phyloP scores from a whole-genome alignment of 2,113 vertebrate species.

The Columba janthina region DNA sequence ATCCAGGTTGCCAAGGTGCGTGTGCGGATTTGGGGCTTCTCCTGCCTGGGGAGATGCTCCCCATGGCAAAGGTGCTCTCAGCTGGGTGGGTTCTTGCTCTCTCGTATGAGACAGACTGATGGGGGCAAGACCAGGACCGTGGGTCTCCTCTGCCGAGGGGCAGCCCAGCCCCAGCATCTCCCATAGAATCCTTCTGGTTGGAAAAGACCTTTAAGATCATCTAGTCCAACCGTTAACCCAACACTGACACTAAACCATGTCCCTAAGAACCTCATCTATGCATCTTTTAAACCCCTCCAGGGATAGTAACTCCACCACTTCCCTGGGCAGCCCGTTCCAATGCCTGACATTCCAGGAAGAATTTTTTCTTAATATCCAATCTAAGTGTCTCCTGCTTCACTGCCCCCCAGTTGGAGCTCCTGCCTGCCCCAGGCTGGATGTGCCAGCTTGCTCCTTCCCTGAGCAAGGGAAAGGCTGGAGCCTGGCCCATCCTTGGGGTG shows the following conservation, averaged over 20 bases:
- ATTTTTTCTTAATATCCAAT: too few relatives aligned
- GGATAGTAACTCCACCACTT: too few relatives aligned
- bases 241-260: too few relatives aligned
- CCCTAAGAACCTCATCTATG: too few relatives aligned
- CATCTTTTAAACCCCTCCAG: too few relatives aligned
- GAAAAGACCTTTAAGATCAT: too few relatives aligned
- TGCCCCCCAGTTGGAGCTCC: background rate
- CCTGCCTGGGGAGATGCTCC: background rate
- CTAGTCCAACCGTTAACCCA: too few relatives aligned
- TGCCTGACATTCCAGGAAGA: too few relatives aligned
- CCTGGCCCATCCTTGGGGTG: fast-evolving
- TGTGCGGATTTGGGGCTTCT: background rate
- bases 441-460: too few relatives aligned
- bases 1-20: slow-evolving; percentile 50
- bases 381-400: background rate
- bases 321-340: too few relatives aligned
- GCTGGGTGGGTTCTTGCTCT: background rate
- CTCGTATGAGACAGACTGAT: fast-evolving
- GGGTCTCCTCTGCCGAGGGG: background rate
- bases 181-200: too few relatives aligned
- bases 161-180: background rate
- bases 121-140: background rate
- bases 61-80: background rate
- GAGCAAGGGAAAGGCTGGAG: background rate
- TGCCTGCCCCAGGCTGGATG: background rate